These are phyloP conservation scores for Toxonevra muliebris DNA, from an alignment of 2,888 invertebrate species.

Conservation along the genomic window DNA sequence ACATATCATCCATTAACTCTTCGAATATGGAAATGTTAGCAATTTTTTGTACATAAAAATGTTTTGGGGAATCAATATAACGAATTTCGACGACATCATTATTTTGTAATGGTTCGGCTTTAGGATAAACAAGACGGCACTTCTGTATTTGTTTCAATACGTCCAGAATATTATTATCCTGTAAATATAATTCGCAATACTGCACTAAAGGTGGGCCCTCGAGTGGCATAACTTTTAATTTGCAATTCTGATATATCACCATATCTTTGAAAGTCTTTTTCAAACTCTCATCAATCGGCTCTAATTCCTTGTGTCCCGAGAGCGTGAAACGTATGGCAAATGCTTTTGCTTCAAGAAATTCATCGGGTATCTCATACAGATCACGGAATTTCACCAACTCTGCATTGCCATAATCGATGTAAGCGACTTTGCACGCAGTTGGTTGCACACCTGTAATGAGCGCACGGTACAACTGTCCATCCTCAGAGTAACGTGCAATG, in stretches of 20 bases:
- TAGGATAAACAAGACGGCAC: constrained; percentile 55
- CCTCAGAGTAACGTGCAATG: constrained; percentile 76
- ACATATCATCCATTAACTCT: constrained; percentile 75
- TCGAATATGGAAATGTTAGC: constrained; percentile 71
- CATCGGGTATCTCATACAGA: constrained; percentile 79
- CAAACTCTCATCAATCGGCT: constrained; percentile 69
- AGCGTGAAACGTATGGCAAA: constrained; percentile 80
- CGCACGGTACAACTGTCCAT: constrained; percentile 77
- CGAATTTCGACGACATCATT: constrained; percentile 62
- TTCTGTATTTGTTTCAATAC: constrained; percentile 55
- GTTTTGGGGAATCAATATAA: constrained; percentile 70
- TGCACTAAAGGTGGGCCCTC: constrained; percentile 78
- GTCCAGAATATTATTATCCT: constrained; percentile 55
- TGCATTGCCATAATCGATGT: constrained; percentile 83
- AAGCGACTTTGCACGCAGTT: constrained; percentile 78
- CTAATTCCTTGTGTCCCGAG: constrained; percentile 74
- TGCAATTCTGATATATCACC: constrained; percentile 72
- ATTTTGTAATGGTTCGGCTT: constrained; percentile 52
- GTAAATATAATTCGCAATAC: constrained; percentile 76
- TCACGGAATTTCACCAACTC: constrained; percentile 76
- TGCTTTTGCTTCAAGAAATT: constrained; percentile 76
- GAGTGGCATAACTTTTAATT: constrained; percentile 73
- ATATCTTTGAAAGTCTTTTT: constrained; percentile 77
- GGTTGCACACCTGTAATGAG: constrained; percentile 79
- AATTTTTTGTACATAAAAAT: constrained; percentile 79